These are phyloP conservation scores for Entomobrya proxima DNA, from an alignment of 2,888 invertebrate genomes.

Conservation along the genomic window DNA sequence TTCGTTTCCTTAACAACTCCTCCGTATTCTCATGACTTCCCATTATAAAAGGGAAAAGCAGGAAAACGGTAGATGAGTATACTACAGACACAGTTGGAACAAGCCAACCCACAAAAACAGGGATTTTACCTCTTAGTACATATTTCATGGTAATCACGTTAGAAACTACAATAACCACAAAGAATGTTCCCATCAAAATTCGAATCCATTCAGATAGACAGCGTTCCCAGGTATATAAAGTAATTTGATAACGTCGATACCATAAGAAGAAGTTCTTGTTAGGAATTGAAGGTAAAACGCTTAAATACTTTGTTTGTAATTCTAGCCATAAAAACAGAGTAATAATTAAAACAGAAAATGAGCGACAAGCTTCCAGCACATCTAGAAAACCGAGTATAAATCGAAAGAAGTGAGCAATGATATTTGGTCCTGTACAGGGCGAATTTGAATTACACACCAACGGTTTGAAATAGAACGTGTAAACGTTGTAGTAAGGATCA, in stretches of 20 bases:
- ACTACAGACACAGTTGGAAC: neutral
- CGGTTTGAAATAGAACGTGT: neutral
- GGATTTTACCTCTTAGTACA: neutral
- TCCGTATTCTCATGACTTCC: neutral
- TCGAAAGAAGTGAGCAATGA: neutral
- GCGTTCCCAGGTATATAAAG: neutral
- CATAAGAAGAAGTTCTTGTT: neutral
- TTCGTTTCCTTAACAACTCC: neutral
- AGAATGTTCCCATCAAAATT: slow-evolving; percentile 19
- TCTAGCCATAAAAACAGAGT: slow-evolving; percentile 1
- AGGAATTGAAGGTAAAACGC: neutral
- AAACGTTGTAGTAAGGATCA: neutral
- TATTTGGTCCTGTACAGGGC: neutral
- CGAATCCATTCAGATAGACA: neutral
- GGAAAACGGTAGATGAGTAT: neutral
- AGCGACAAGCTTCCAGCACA: neutral
- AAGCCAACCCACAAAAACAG: neutral
- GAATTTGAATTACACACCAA: neutral
- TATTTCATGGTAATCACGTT: neutral
- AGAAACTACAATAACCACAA: neutral
- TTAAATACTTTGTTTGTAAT: neutral
- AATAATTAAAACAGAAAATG: neutral
- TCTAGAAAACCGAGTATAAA: neutral
- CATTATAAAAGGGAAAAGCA: neutral
- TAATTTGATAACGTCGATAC: neutral